Conservation (phyloP, 2,797 vertebrate species). For the Chaunax sp. region DNA sequence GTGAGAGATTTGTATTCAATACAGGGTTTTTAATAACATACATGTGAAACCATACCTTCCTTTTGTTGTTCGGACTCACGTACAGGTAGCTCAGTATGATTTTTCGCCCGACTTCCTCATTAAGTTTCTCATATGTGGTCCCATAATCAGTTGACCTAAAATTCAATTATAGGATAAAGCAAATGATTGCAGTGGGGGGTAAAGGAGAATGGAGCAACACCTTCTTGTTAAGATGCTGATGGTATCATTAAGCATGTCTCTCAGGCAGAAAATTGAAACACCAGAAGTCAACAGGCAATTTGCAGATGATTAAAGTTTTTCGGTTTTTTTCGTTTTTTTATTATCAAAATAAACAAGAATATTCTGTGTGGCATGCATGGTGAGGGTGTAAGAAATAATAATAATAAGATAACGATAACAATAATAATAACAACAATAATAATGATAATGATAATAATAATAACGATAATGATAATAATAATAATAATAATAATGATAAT, state of each 20-base stretch:
- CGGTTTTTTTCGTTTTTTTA: too few relatives aligned
- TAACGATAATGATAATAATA: too few relatives aligned
- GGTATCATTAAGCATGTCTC: slow-evolving; percentile 74
- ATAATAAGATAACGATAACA: too few relatives aligned
- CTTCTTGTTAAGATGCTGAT: slow-evolving; percentile 69
- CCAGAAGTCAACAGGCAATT: slow-evolving; percentile 75
- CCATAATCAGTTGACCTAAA: slow-evolving; percentile 96
- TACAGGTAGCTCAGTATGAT: slow-evolving; percentile 95
- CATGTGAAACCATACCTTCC: slow-evolving; percentile 86
- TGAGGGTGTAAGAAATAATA: slow-evolving; percentile 18
- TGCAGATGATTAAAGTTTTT: slow-evolving; percentile 70
- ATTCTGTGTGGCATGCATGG: slow-evolving; percentile 37
- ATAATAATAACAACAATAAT: too few relatives aligned
- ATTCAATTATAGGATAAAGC: slow-evolving; percentile 74
- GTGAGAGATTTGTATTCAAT: slow-evolving; percentile 17
- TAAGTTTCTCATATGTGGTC: slow-evolving; percentile 94
- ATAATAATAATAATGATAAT: too few relatives aligned
- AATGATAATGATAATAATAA: too few relatives aligned
- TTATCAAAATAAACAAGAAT: slow-evolving; percentile 67
- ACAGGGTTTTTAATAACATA: not conserved
- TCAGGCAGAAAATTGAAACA: slow-evolving; percentile 79
- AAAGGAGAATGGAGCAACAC: slow-evolving; percentile 48
- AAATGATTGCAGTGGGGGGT: slow-evolving; percentile 45
- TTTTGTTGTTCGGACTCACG: slow-evolving; percentile 95
- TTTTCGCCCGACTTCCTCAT: slow-evolving; percentile 93